Conservation (phyloP, 2,113 vertebrate genomes). For the Todiramphus chloris region DNA sequence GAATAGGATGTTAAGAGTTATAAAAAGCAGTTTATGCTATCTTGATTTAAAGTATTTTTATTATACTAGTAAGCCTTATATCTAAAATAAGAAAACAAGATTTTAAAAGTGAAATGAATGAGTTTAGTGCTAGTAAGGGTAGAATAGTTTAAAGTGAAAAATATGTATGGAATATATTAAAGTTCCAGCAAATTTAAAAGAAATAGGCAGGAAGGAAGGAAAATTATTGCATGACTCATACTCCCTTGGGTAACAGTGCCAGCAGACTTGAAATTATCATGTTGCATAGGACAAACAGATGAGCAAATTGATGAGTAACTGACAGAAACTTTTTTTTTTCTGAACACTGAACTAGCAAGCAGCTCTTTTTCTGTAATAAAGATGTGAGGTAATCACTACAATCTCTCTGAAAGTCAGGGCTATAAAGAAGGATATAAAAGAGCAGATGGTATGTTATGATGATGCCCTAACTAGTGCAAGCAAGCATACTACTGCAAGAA, state of each 20-base stretch:
- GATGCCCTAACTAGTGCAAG: neutral
- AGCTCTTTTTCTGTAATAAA: conserved; percentile 55
- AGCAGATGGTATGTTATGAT: conserved; percentile 8
- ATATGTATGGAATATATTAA: conserved; percentile 12
- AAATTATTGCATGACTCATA: conserved; percentile 67
- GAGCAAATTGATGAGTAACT: conserved; percentile 71
- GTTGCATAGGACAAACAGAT: conserved; percentile 70
- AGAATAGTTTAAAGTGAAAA: conserved; percentile 37
- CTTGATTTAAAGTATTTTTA: neutral
- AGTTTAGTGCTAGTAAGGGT: neutral
- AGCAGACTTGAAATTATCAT: conserved; percentile 66
- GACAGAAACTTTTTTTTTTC: conserved; percentile 34
- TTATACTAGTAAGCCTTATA: neutral
- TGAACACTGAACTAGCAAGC: conserved; percentile 43
- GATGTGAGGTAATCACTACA: conserved; percentile 50
- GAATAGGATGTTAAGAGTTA: neutral
- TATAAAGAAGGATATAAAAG: conserved; percentile 37
- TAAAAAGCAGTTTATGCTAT: neutral
- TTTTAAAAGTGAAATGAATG: neutral
- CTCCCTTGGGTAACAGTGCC: conserved; percentile 67
- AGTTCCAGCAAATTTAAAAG: conserved; percentile 41
- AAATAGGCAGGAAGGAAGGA: conserved; percentile 62
- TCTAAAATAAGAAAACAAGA: neutral
- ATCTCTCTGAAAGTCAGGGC: conserved; percentile 29
- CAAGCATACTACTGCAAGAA: neutral